phyloP scores from a whole-genome alignment of 2,888 invertebrate species.

The Arctia plantaginis region DNA sequence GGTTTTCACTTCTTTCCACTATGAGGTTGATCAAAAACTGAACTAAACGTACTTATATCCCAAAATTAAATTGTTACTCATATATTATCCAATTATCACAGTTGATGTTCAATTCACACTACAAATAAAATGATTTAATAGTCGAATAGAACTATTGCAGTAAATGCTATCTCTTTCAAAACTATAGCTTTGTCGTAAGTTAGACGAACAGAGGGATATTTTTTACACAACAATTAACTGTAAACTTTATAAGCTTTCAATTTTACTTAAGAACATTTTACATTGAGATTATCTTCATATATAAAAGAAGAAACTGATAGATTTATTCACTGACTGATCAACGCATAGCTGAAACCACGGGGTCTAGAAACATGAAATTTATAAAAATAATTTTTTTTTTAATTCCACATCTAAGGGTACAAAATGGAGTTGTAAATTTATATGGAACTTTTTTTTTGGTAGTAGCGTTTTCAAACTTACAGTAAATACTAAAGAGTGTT shows the following conservation, averaged over 20 bases:
- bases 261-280: neutral
- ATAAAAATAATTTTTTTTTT: too few species aligned
- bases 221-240: neutral
- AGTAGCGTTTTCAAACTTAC: too few species aligned
- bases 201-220: neutral
- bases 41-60: neutral
- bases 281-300: too few species aligned
- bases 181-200: neutral
- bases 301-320: too few species aligned
- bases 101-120: neutral
- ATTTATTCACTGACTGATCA: too few species aligned
- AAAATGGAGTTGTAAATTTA: too few species aligned
- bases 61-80: neutral
- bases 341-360: too few species aligned
- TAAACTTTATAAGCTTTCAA: neutral
- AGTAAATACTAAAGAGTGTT: too few species aligned
- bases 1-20: neutral
- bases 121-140: neutral
- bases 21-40: neutral
- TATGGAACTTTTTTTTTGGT: too few species aligned
- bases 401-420: too few species aligned
- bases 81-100: neutral
- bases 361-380: too few species aligned
- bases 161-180: neutral
- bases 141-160: neutral